Evolutionary conservation across 2,113 vertebrate genomes (phyloP).

Genomic region (Mobula hypostoma): DNA sequence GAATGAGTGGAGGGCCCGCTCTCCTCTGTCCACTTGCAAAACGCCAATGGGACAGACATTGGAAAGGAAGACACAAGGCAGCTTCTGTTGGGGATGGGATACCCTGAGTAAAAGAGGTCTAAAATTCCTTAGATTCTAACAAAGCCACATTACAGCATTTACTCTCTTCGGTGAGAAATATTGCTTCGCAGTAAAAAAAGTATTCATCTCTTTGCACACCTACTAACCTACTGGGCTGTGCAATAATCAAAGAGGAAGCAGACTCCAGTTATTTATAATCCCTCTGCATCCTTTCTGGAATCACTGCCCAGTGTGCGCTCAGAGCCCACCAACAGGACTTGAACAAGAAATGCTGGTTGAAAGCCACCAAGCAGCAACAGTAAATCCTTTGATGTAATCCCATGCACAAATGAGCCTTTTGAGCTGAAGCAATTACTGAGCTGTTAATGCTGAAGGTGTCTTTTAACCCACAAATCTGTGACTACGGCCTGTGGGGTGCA

Average conservation of each 20-base stretch:
- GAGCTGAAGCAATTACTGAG: conserved; percentile 27
- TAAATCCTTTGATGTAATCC: conserved; percentile 31
- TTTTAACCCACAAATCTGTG: conserved; percentile 6
- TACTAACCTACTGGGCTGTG: not conserved
- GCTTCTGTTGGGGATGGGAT: not conserved
- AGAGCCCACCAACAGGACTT: not conserved
- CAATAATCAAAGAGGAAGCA: not conserved
- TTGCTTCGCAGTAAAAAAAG: not conserved
- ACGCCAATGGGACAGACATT: not conserved
- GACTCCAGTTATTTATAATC: conserved; percentile 3
- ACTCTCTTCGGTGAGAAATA: too few relatives aligned
- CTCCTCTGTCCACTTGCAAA: not conserved
- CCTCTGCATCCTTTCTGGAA: conserved; percentile 25
- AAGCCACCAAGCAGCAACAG: not conserved
- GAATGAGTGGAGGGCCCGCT: too few relatives aligned
- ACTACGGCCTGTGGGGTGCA: conserved; percentile 13
- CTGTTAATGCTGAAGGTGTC: not conserved
- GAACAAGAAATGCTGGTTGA: not conserved
- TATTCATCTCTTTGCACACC: not conserved
- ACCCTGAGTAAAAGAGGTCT: not conserved
- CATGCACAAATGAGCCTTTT: conserved; percentile 34
- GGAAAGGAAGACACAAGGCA: not conserved
- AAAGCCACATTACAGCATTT: not conserved
- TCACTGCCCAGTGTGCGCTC: not conserved
- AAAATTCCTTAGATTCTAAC: not conserved